Conservation (phyloP, 2,888 invertebrate genomes). For the Campoplex capitator region DNA sequence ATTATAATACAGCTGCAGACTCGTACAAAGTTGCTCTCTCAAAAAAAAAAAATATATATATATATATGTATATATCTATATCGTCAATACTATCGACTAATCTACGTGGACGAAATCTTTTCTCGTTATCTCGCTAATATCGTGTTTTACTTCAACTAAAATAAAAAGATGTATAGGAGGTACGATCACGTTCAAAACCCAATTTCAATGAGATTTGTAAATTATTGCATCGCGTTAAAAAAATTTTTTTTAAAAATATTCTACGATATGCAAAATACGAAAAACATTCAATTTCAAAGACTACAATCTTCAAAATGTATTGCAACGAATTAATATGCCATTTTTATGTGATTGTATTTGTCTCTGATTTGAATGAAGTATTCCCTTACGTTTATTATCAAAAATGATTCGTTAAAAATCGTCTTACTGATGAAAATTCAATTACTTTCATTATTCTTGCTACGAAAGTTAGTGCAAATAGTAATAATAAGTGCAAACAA, state of each 20-base stretch:
- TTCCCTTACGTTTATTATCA: background rate
- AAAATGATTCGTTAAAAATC: background rate
- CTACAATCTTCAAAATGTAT: background rate
- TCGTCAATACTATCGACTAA: constrained; percentile 43
- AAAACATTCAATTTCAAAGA: background rate
- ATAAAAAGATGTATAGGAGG: constrained; percentile 44
- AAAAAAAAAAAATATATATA: constrained; percentile 26
- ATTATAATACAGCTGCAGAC: constrained; percentile 44
- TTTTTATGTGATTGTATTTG: background rate
- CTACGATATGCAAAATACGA: background rate
- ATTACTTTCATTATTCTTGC: background rate
- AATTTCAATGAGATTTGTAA: background rate
- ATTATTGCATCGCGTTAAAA: constrained; percentile 1
- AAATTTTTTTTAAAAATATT: background rate
- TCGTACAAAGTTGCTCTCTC: constrained; percentile 49
- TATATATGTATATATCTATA: background rate
- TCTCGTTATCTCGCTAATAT: constrained; percentile 33
- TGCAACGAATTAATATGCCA: background rate
- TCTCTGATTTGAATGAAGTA: background rate
- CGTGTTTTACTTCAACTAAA: constrained; percentile 24
- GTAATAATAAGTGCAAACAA: background rate
- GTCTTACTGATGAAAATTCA: too few species aligned
- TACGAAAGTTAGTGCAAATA: background rate
- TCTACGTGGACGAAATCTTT: constrained; percentile 58
- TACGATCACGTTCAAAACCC: constrained; percentile 26